A percentile compares a stretch with the other conserved stretches of the same genome.
These are phyloP conservation scores for Lepidochrysops patricia DNA, from an alignment of 2,888 invertebrate genomes.

Conservation along the genomic window DNA sequence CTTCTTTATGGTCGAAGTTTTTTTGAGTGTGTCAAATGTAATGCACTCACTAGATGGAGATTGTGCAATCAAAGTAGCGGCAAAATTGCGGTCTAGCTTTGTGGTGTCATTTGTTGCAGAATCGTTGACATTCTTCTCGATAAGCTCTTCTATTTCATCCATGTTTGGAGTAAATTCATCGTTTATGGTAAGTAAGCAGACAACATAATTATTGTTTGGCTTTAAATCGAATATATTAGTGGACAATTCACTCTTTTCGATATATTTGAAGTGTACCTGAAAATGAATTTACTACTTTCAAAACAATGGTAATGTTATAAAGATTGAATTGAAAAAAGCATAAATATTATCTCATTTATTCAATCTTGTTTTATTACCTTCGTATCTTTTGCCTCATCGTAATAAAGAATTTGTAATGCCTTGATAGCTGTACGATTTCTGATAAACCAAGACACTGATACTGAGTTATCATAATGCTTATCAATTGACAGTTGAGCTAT, in stretches of 20 bases:
- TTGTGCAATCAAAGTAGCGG: constrained; percentile 49
- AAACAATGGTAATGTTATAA: neutral
- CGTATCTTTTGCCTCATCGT: constrained; percentile 51
- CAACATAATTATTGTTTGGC: constrained; percentile 52
- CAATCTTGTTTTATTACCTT: neutral
- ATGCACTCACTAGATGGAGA: constrained; percentile 64
- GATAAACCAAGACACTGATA: constrained; percentile 91
- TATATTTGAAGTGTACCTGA: constrained; percentile 54
- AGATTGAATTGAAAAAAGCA: too few relatives aligned
- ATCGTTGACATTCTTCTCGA: constrained; percentile 38
- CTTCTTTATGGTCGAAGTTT: constrained; percentile 38
- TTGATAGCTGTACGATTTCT: constrained; percentile 88
- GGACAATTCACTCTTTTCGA: constrained; percentile 55
- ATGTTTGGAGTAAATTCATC: constrained; percentile 43
- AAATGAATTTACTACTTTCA: neutral
- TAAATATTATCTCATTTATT: too few relatives aligned
- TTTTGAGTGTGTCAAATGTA: constrained; percentile 57
- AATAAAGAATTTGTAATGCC: constrained; percentile 88
- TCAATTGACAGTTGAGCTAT: constrained; percentile 88
- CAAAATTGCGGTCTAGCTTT: constrained; percentile 49
- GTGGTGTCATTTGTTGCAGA: constrained; percentile 40
- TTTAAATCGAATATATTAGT: constrained; percentile 48
- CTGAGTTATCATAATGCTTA: constrained; percentile 89
- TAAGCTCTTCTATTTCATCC: constrained; percentile 33
- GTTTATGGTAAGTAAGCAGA: constrained; percentile 54